phyloP scores from a whole-genome alignment of 2,797 vertebrate species.

The Tamandua tetradactyla region DNA sequence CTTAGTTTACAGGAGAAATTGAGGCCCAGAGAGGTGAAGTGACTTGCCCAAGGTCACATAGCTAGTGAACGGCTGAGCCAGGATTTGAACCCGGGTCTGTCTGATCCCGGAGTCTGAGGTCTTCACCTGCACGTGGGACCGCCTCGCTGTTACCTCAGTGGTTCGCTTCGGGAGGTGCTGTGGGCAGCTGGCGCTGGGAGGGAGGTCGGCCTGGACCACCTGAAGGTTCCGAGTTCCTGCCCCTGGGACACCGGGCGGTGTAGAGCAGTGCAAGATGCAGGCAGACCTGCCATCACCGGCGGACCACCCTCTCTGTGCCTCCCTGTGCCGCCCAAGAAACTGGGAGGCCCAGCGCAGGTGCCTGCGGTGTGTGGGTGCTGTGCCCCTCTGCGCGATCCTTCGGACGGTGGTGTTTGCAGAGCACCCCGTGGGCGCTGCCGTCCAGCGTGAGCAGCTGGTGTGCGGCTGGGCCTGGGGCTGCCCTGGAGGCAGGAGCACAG shows the following conservation, averaged over 20 bases:
- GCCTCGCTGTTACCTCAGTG: background rate
- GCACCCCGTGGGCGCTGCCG: background rate
- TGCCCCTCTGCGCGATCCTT: no score
- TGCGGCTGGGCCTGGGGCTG: background rate
- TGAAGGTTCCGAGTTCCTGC: no score
- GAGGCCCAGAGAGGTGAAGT: background rate
- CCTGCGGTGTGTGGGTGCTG: background rate
- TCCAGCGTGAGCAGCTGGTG: no score
- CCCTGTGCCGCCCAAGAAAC: background rate
- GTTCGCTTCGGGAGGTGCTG: background rate
- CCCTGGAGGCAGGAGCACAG: background rate
- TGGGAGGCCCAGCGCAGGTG: background rate
- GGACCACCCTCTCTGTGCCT: background rate
- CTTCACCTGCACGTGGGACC: accelerated
- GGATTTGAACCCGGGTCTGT: background rate
- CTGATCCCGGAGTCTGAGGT: background rate
- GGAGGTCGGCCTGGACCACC: background rate
- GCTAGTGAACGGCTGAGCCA: background rate
- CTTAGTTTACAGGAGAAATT: background rate
- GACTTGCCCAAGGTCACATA: background rate
- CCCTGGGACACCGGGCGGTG: background rate
- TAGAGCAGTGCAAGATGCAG: background rate
- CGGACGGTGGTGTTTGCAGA: background rate
- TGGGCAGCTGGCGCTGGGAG: background rate
- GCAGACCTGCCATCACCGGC: background rate